phyloP scores from a whole-genome alignment of 2,797 vertebrate genomes.

The Columba guinea region DNA sequence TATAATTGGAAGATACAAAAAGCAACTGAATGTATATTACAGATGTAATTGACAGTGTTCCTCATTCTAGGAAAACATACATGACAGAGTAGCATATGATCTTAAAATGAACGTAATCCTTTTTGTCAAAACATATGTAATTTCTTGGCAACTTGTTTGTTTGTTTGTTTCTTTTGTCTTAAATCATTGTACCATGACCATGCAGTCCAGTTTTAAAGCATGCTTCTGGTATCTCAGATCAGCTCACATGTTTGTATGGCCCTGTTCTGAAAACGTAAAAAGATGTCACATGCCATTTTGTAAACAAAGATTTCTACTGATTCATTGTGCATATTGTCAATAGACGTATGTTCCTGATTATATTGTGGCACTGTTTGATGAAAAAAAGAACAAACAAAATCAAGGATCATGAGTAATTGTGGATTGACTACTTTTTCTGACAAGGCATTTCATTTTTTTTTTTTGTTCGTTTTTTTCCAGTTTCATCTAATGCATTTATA shows the following conservation, averaged over 20 bases:
- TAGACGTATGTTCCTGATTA: constrained; percentile 59
- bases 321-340: constrained; percentile 48
- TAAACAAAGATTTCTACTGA: constrained; percentile 79
- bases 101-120: constrained; percentile 68
- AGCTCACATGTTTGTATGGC: background rate
- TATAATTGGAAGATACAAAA: background rate
- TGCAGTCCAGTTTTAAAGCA: background rate
- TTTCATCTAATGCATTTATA: constrained; percentile 34
- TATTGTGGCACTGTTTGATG: constrained; percentile 59
- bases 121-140: constrained; percentile 63
- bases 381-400: background rate
- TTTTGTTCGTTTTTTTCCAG: background rate
- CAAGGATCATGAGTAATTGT: constrained; percentile 13
- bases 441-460: background rate
- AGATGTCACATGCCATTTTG: constrained; percentile 56
- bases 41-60: constrained; percentile 29
- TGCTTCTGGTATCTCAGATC: background rate
- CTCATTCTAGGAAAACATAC: constrained; percentile 50
- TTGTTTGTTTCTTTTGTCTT: constrained; percentile 68
- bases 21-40: background rate
- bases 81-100: constrained; percentile 63
- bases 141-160: constrained; percentile 72
- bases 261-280: constrained; percentile 74
- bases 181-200: constrained; percentile 15
- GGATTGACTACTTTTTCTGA: constrained; percentile 49